Base-by-base conservation (phyloP, 2,888 invertebrate genomes). In the Panorpa germanica region DNA sequence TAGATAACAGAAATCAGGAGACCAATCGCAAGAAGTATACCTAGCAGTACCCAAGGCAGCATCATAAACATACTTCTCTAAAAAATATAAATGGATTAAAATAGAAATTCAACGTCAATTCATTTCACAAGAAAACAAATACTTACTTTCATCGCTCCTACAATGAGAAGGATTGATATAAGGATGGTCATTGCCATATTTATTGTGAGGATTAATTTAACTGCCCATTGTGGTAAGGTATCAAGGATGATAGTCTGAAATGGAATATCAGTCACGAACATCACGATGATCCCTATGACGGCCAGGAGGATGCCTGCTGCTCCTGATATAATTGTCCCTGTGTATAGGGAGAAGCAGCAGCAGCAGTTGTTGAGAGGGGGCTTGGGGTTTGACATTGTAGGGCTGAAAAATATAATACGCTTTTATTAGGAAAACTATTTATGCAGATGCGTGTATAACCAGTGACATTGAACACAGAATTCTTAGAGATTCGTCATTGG, bases 1-100 rank as follows among this genome's bases (percentile, higher is more conserved):
- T 80, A 81, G 32, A 83, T 63, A 20, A 83, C 66, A 35, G 80
- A 82, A 40, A 83, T 71, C 25, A 81, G 57, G 32, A 82, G 51
- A 2, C 77, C 80, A 38, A 83, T 63, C 6, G 74, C 74, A 28
- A 82, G 59, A 61, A 83, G 74, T 33, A 82, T 68, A 4, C 81
- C 82, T 29, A 83, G 59, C 27, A 78, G 67, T 20, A 85, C 77
- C 77, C 80, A 83, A 5, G 82, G 82, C 31, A 82, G 61, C 80
- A 83, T 81, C 44, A 80, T 51, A 56, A 72, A 76, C 43, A 77
- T 74, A 44, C 80, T 76, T 44, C 74, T 65, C 82, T 82, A 55
- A n/a, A 61, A 52, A 33, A 16, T 30, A 17, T 20, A 36, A 36
- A 32, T 10, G 26, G n/a, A n/a, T n/a, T n/a, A n/a, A n/a, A 38